Evolutionary conservation across 2,888 invertebrate genomes (phyloP), one percentile per base, ranked within the genome.

Genomic region (Deilephila elpenor): DNA sequence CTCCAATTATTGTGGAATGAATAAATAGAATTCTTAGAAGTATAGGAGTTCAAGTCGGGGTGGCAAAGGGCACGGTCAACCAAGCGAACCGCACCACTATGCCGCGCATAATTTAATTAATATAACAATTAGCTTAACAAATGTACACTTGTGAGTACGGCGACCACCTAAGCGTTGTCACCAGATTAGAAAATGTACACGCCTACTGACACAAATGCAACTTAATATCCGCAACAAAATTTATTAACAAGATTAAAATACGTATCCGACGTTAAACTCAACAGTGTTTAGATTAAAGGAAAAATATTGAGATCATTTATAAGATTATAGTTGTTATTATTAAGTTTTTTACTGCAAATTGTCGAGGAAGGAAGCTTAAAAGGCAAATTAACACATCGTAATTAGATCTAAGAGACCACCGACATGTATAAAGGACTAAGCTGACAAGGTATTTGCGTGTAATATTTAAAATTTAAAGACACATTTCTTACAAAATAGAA

Each of bases 41-140:
- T 64, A 11, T 17, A 29, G 17, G 20, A 20, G 53, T 64, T 72
- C 56, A 64, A 17, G 44, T 51, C 59, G 37, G 34, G n/a, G 25
- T 67, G 17, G 75, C 76, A 79, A 82, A 81, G 78, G 78, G 80
- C 75, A 78, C 73, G 78, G 70, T 77, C 78, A 76, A 74, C 77
- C 80, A 79, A 78, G 80, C 79, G 75, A 76, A 80, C 76, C 79
- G 72, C 75, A 75, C 77, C 78, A 74, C 75, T 71, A 62, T 53
- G 64, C 71, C 74, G 75, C 78, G 80, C 77, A 78, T 82, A 79
- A 81, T 76, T 79, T 80, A 81, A 79, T 79, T 79, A 78, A 80
- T 83, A 77, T 77, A 72, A 73, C 78, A 77, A 82, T 82, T 82
- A 81, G 77, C 77, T 79, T 76, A 76, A 78, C 75, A 76, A 78